phyloP scores from a whole-genome alignment of 1,140 invertebrate genomes.

The Drosophila melanogaster region DNA sequence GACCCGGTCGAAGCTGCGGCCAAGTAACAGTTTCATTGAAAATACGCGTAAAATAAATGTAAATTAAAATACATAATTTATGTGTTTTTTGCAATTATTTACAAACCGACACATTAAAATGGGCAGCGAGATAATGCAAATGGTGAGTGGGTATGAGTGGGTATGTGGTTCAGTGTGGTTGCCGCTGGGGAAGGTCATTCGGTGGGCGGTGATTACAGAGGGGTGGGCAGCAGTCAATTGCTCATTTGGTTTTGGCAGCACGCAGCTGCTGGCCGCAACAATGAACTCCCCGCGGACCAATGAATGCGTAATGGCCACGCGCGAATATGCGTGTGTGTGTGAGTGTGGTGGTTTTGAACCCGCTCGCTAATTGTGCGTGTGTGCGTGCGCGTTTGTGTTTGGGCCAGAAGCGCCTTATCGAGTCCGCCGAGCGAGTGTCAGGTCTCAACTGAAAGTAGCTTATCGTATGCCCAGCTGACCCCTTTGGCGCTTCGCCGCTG shows the following conservation, averaged over 20 bases:
- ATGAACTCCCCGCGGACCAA: constrained; percentile 72
- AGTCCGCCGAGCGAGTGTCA: constrained; percentile 52
- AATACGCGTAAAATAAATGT: constrained; percentile 75
- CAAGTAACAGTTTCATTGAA: constrained; percentile 64
- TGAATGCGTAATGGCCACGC: constrained; percentile 76
- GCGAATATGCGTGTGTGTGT: constrained; percentile 21
- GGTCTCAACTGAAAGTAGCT: constrained; percentile 66
- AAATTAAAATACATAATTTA: constrained; percentile 83
- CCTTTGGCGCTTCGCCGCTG: constrained; percentile 58
- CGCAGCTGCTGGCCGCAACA: constrained; percentile 71
- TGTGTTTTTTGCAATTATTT: constrained; percentile 78
- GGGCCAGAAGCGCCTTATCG: constrained; percentile 61
- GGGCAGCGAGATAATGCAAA: constrained; percentile 65
- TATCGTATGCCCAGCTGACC: constrained; percentile 70
- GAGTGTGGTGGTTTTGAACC: constrained; percentile 35
- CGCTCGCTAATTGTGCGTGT: constrained; percentile 46
- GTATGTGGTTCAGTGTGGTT: too few species aligned
- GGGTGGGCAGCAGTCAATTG: constrained; percentile 67
- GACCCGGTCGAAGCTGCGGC: constrained; percentile 15
- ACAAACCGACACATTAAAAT: constrained; percentile 82
- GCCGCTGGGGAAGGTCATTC: constrained; percentile 5
- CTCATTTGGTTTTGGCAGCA: constrained; percentile 81
- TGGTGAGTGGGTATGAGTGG: neutral
- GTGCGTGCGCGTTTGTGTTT: constrained; percentile 38
- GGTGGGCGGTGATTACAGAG: constrained; percentile 5